Base-by-base conservation (phyloP, 2,113 vertebrate species). In the Mus spicilegus region DNA sequence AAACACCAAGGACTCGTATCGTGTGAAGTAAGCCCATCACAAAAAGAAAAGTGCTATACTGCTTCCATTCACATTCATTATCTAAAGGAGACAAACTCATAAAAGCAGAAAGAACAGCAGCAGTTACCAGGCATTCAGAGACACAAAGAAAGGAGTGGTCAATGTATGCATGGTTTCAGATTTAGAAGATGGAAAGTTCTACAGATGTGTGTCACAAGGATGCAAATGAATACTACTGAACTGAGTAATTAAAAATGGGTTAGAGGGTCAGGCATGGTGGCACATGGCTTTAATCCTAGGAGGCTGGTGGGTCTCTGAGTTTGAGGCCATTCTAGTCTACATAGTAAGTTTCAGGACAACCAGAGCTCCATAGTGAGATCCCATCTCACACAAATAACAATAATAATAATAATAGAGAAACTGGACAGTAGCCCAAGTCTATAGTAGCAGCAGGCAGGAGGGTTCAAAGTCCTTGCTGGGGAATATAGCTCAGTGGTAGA, bases 181-280 rank as follows among this genome's bases (percentile, higher is more conserved):
- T 85, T 81, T 91, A 81, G 46, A 77, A 58, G 54, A 58, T 65
- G 19, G 70, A 72, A 94, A 75, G 5, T 58, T 94, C 77, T 91
- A 42, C 19, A 85, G 78, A 91, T 89, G 24, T 85, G 56, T 28
- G 75, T 56, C 58, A 80, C 24, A 87, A 69, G 19, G 58, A 36
- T 89, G 49, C 36, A 33, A 69, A 36, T 76, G 46, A 76, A 85
- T 28, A 76, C 49, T 76, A 69, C 1, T 89, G 49, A 95, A 82
- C 26, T 54, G 9, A 9, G 61, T 76, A 80, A 78, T 72, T 86
- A 89, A 72, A 96, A 91, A 81, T 75, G 67, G 56, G 30, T 90
- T 80, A 67, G 26, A 81, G 39, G 36, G 13, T 0, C 61, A 54
- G 85, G 20, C 7, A 7, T n/a, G 20, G 69, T 87, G 46, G 12